A percentile compares a stretch with the other conserved stretches of the same genome.
Conservation (phyloP, 2,888 invertebrate genomes). For the Ormyrus rosae region DNA sequence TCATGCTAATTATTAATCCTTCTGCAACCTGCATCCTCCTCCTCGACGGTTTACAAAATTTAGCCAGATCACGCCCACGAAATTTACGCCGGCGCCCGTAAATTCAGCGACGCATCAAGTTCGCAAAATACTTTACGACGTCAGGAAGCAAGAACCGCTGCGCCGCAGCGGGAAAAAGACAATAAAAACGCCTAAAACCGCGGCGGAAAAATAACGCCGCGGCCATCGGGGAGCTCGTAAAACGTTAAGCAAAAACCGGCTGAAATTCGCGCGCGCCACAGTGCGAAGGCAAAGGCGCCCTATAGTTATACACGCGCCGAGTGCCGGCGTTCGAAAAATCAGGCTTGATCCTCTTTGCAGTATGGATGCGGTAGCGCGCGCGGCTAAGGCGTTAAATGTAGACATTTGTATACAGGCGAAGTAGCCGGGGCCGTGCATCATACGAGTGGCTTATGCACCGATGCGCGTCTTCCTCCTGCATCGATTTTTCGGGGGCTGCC, state of each 20-base stretch:
- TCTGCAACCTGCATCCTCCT: too few species aligned
- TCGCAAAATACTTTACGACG: conserved; percentile 20
- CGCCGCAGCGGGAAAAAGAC: too few species aligned
- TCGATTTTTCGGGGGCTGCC: neutral
- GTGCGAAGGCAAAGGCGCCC: conserved; percentile 26
- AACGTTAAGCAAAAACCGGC: neutral
- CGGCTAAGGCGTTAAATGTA: conserved; percentile 11
- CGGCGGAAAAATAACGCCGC: neutral
- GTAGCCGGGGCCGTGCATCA: conserved; percentile 16
- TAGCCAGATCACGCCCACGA: too few species aligned
- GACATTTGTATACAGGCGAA: conserved; percentile 1
- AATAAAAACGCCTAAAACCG: neutral
- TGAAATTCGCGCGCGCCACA: conserved; percentile 14
- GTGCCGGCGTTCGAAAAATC: conserved; percentile 31
- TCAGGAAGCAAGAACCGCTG: neutral
- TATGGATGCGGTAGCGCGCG: neutral
- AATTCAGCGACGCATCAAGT: conserved; percentile 37
- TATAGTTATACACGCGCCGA: neutral
- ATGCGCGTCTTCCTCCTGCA: neutral
- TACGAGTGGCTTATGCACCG: neutral
- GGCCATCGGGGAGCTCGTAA: conserved; percentile 25
- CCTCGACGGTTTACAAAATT: too few species aligned
- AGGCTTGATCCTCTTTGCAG: conserved; percentile 25
- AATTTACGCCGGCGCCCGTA: neutral
- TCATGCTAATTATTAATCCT: too few species aligned